Evolutionary conservation across 2,888 invertebrate genomes (phyloP), one percentile per base, ranked within the genome.

Genomic region (Lochmaea capreae): DNA sequence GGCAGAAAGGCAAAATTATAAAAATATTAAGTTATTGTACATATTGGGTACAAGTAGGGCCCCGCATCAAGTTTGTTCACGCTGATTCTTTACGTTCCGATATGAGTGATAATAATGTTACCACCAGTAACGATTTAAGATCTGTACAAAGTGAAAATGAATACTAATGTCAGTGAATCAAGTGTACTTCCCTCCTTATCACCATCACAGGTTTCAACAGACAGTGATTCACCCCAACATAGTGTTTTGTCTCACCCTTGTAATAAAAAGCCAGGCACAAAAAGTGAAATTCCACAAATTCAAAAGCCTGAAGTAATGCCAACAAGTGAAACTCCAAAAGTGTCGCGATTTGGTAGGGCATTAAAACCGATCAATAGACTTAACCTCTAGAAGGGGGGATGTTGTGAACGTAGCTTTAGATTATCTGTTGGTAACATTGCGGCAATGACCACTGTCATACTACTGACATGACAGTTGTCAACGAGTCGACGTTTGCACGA

Each of bases 1-100:
- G 73, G 65, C 43, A 4, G 11, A 43, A 70, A 16, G 66, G 68
- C 4, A 66, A 66, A 65, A 70, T 68, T 54, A 22, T 67, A 18
- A 73, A 72, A 68, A 58, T 68, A 16, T 26, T 73, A 26, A 73
- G 73, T 68, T 58, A 14, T 65, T 65, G 59, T 68, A 73, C 73
- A 3, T 68, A 73, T 63, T 67, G 71, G n/a, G 61, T 65, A 26
- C 65, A 65, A 33, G 57, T 73, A 10, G 73, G 57, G 16, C 39
- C 39, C 6, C 11, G 43, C 43, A 43, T 43, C 43, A 43, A 43
- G 4, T 43, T 43, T 8, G 43, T 43, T 43, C 43, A 43, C 6
- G 43, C 43, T 49, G 49, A 49, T 14, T 49, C 49, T 49, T 49
- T 49, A 14, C 12, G 14, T 9, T 12, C 49, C 11, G 49, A 49